Percentiles rank a stretch among this genome's conserved stretches.
These are phyloP conservation scores for Poecilia wingei DNA, from an alignment of 2,797 vertebrate species.

Conservation along the genomic window DNA sequence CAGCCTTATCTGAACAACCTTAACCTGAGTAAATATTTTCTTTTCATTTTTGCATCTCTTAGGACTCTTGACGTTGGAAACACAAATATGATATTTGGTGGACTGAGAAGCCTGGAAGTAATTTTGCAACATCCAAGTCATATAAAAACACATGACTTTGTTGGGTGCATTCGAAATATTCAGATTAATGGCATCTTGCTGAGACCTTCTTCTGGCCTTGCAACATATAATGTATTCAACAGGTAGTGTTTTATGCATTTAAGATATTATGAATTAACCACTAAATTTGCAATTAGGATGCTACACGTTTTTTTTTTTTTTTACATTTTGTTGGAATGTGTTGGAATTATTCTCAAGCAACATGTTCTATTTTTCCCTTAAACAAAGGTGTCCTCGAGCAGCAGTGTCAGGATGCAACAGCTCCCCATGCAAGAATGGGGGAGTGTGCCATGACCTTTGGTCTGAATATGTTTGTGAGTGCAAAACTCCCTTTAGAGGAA, in stretches of 20 bases:
- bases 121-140: constrained; percentile 69
- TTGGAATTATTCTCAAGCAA: background rate
- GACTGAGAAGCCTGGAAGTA: constrained; percentile 71
- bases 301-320: background rate
- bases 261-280: background rate
- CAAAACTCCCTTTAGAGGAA: constrained; percentile 72
- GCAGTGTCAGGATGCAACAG: constrained; percentile 61
- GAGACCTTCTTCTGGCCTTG: constrained; percentile 66
- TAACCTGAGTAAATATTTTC: background rate
- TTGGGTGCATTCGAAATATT: constrained; percentile 81
- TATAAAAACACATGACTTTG: constrained; percentile 80
- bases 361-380: constrained; percentile 1
- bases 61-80: constrained; percentile 80
- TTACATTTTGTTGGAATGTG: background rate
- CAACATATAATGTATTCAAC: constrained; percentile 71
- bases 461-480: constrained; percentile 79
- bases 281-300: background rate
- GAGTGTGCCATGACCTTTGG: constrained; percentile 80
- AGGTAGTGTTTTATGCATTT: constrained; percentile 53
- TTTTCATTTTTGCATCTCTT: constrained; percentile 7
- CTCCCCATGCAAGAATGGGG: constrained; percentile 75
- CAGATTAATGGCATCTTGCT: constrained; percentile 76
- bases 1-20: background rate
- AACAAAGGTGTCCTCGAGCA: constrained; percentile 74
- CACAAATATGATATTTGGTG: constrained; percentile 79